Evolutionary conservation across 2,113 vertebrate species (phyloP), one percentile per base, ranked within the genome.

Genomic region (Mastomys natalensis): DNA sequence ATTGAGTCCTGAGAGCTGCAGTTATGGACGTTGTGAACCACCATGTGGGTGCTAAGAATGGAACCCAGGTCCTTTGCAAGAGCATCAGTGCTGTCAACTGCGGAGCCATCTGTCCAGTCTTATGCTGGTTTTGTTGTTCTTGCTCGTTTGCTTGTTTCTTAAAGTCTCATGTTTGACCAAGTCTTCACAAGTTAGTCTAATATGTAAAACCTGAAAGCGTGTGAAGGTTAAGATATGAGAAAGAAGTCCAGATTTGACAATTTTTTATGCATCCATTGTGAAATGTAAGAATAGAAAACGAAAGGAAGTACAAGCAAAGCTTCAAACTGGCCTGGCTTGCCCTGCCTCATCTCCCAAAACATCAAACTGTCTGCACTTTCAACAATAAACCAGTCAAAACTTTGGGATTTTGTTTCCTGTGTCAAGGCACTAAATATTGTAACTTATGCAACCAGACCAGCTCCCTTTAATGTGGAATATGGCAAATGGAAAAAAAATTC

Each of bases 141-240:
- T 5, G 34, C 31, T 22, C 51, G 26, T 48, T 73, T 17, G 34
- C 58, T 51, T 66, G 64, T 34, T 72, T n/a, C 2, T 19, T 64
- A 64, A 77, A 43, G 77, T n/a, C 60, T 58, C 26, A 51, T 78
- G 51, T 95, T 87, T 95, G 96, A 58, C 85, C 55, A 88, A 22
- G 94, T 73, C 16, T 77, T 89, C 55, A 31, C 64, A 87, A 17
- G 17, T 90, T 87, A 89, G 24, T 90, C 74, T 51, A 21, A 48
- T 60, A 9, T 94, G 81, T 85, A 66, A 66, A 66, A 66, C 62
- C 48, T 77, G 43, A 43, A 72, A 94, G 85, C 64, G 3, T 80
- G 62, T 26, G 7, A 88, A 87, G 68, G 40, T 84, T 68, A n/a
- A 72, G 37, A 72, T n/a, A 72, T 21, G 31, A 70, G 66, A 70